Percentiles rank a stretch among this genome's conserved stretches.
Evolutionary conservation across 2,113 vertebrate genomes (phyloP).

Genomic region (Nansenia antarctica): DNA sequence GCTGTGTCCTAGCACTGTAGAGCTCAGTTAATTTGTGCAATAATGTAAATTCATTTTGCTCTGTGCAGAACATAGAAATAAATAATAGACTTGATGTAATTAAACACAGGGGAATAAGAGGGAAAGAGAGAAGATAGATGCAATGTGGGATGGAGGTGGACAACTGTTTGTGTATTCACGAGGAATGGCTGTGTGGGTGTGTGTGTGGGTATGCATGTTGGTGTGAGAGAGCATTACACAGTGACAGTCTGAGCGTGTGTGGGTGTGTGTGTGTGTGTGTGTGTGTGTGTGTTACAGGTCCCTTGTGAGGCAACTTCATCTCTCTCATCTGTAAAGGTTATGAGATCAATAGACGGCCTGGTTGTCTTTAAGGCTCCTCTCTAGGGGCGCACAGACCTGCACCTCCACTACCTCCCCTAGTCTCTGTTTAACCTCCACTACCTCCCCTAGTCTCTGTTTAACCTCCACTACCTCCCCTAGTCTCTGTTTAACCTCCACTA

Average conservation of each 20-base stretch:
- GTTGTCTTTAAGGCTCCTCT: background rate
- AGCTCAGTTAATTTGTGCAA: conserved; percentile 48
- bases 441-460: background rate
- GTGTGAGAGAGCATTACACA: background rate
- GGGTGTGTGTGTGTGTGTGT: background rate
- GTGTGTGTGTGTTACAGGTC: background rate
- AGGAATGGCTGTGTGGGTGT: background rate
- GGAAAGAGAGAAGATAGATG: background rate
- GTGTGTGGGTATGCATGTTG: background rate
- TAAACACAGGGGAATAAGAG: conserved; percentile 38
- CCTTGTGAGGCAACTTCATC: background rate
- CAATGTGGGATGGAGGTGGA: background rate
- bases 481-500: too few relatives aligned
- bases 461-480: too few relatives aligned
- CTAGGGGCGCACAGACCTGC: background rate
- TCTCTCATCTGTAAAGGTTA: conserved; percentile 7
- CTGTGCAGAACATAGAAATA: conserved; percentile 32
- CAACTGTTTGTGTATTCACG: background rate
- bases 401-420: background rate
- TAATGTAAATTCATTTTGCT: conserved; percentile 38
- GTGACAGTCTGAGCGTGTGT: background rate
- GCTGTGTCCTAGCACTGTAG: conserved; percentile 5
- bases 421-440: background rate
- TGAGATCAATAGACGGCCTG: conserved; percentile 12
- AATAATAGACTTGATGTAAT: conserved; percentile 38